Conservation (phyloP, 1,140 invertebrate species). For the Drosophila malerkotliana region DNA sequence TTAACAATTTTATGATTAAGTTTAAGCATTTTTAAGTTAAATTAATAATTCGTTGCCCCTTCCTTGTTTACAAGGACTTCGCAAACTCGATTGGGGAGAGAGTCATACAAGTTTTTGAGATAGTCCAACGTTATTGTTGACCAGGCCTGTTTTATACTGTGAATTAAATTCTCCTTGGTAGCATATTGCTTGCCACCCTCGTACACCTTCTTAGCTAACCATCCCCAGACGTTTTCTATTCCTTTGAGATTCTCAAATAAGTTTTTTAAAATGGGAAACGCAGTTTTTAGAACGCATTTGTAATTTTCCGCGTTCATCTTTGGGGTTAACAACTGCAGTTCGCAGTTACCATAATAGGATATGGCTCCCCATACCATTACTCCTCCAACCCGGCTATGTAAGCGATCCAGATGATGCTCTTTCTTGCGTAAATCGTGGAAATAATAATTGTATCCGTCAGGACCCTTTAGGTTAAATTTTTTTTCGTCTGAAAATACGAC, state of each 20-base stretch:
- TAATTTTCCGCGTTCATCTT: not conserved
- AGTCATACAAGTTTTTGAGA: no score
- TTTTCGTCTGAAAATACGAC: no score
- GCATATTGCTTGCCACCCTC: no score
- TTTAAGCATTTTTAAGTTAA: no score
- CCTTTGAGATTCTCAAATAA: not conserved
- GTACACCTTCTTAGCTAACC: no score
- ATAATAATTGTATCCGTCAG: constrained; percentile 6
- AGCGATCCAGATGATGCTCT: not conserved
- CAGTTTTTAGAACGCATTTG: not conserved
- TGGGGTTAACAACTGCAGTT: not conserved
- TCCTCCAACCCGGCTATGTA: not conserved
- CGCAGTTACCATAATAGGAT: not conserved
- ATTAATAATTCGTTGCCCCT: no score
- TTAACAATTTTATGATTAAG: no score
- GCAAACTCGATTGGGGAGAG: no score
- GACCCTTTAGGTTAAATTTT: not conserved
- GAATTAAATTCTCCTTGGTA: no score
- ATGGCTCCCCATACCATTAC: constrained; percentile 4
- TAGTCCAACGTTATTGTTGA: no score
- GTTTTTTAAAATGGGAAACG: not conserved
- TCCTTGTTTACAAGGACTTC: no score
- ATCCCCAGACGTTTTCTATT: not conserved
- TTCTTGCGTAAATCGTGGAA: constrained; percentile 5
- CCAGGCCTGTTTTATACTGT: no score